Evolutionary conservation across 2,888 invertebrate genomes (phyloP), one percentile per base, ranked within the genome.

Genomic region (Cotesia congregata): DNA sequence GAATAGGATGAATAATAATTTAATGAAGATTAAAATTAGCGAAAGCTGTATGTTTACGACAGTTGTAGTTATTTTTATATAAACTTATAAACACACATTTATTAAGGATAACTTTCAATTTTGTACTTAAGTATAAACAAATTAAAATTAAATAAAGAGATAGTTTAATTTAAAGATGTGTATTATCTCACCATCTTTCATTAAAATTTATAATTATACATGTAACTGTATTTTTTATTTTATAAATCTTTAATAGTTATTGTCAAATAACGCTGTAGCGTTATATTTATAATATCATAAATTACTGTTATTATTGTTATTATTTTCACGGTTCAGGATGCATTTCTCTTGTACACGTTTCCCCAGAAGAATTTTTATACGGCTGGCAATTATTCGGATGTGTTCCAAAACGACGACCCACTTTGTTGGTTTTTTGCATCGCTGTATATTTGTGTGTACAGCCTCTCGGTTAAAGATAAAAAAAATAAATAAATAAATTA

Each of bases 11-110:
- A 15, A 71, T 71, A 12, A 7, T 61, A 71, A 71, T 71, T 71
- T 60, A 71, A 71, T 71, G 61, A 71, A 38, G 62, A 71, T 61
- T 71, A 60, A 71, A 71, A 71, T 71, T 30, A 71, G 71, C 61
- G 71, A 71, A 71, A 71, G 71, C 62, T 39, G 17, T 50, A 50
- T 50, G 4, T 50, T 50, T 50, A 50, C 7, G 15, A 39, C 71
- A 71, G 61, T 61, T 61, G 15, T 38, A 71, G 61, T 71, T 39
- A 71, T 62, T 71, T 65, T 71, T 38, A 38, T 12, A 30, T 30
- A 30, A 30, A 30, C 30, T 30, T 3, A 30, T 30, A 30, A 30
- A 50, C 12, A 4, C 12, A 50, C 6, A 50, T 50, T 50, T 50
- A 50, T 50, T 50, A 50, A 50, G 12, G 2, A 50, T 71, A 61